Base-by-base conservation (phyloP, 2,888 invertebrate genomes). In the Pilophorus perplexus region DNA sequence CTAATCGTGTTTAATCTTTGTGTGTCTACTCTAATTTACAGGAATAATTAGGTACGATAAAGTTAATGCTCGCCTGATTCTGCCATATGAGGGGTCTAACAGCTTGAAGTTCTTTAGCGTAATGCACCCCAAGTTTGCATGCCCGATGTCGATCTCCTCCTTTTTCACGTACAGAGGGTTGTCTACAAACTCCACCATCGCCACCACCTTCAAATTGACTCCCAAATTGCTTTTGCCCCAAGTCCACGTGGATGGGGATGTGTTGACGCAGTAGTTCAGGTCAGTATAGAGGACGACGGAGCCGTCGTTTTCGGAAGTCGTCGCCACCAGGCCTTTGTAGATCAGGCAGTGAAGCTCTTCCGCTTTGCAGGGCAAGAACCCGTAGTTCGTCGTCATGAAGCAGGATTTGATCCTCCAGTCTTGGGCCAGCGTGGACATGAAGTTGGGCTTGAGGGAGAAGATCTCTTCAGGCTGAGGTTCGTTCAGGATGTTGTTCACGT, bases 161-260 rank as follows among this genome's bases (percentile, higher is more conserved):
- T 6, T 6, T 14, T 10, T 2, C 40, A 40, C 42, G 18, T 22
- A 23, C 59, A 42, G 25, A 40, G 16, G 25, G 14, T 28, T 44
- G 12, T 68, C 66, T 1, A 68, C 25, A 10, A 67, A 46, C 18
- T 68, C 68, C 10, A 54, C 64, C 3, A 68, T 46, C 6, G 64
- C 57, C 1, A 68, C 23, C 2, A 64, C 25, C 23, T 44, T 68
- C 37, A 68, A 28, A 20, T 55, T 38, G 1, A 44, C 27, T 50
- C 68, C 68, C 37, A 68, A 12, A 5, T 23, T 25, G 37, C 68
- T 68, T 16, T 68, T 68, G 3, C 66, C 66, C 68, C 68, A 68
- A 2, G 64, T 48, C 66, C 66, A 66, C 6, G 33, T 16, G 2
- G 42, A 22, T 0, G 37, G 12, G 14, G 66, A 22, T 3, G 10